Conservation (phyloP, 2,888 invertebrate species). For the Cetonia aurata region DNA sequence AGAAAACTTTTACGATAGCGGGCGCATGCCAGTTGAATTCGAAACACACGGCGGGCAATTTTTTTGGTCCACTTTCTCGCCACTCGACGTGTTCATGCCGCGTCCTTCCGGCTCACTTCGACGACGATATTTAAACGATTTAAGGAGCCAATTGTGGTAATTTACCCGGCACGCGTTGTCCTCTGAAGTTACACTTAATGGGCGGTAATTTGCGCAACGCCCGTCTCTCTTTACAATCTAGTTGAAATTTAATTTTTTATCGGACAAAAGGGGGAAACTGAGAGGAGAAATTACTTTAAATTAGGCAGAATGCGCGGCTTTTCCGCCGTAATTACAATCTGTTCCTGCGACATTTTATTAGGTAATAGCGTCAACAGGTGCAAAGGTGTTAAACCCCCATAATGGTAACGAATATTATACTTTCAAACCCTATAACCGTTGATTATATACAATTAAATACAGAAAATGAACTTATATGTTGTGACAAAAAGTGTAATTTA, state of each 20-base stretch:
- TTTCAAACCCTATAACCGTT: no score
- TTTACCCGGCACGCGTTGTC: slow-evolving; percentile 14
- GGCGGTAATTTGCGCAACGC: slow-evolving; percentile 15
- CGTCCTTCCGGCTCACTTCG: slow-evolving; percentile 4
- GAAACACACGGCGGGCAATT: no score
- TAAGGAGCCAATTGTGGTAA: slow-evolving; percentile 26
- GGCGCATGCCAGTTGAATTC: no score
- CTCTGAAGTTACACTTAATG: slow-evolving; percentile 21
- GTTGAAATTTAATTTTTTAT: slow-evolving; percentile 14
- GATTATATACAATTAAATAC: no score
- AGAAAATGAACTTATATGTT: no score
- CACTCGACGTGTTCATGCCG: not conserved
- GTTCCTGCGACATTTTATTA: slow-evolving; percentile 22
- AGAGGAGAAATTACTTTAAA: slow-evolving; percentile 13
- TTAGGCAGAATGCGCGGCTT: slow-evolving; percentile 1
- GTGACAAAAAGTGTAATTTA: no score
- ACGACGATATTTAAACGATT: slow-evolving; percentile 30
- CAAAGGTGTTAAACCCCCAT: not conserved
- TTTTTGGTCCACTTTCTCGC: not conserved
- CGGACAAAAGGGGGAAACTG: not conserved
- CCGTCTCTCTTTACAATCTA: slow-evolving; percentile 3
- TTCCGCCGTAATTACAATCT: slow-evolving; percentile 23
- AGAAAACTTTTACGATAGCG: no score
- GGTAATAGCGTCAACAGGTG: slow-evolving; percentile 29
- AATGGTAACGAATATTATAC: slow-evolving; percentile 6